phyloP scores from a whole-genome alignment of 2,113 vertebrate genomes.

The Natator depressus region DNA sequence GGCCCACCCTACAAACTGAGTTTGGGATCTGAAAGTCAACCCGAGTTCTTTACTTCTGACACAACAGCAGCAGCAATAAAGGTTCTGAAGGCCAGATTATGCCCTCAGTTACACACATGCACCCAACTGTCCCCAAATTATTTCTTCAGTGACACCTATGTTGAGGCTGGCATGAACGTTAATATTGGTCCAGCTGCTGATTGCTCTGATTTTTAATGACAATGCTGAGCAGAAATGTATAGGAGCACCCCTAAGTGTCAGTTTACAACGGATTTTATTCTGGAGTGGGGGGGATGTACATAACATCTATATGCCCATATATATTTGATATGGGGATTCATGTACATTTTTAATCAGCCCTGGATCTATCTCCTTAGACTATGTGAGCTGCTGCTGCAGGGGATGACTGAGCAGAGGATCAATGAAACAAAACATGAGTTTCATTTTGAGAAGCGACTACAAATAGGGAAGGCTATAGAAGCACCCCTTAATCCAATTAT shows the following conservation, averaged over 20 bases:
- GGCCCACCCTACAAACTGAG: neutral
- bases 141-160: neutral
- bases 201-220: neutral
- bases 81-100: neutral
- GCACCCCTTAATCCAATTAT: slow-evolving; percentile 40
- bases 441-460: slow-evolving; percentile 33
- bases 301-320: fast-evolving
- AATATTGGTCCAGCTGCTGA: neutral
- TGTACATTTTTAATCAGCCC: neutral
- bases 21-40: neutral
- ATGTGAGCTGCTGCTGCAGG: neutral
- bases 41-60: neutral
- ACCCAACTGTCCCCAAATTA: neutral
- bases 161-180: neutral
- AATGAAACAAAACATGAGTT: slow-evolving; percentile 46
- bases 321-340: neutral
- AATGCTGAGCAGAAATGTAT: neutral
- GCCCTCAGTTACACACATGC: neutral
- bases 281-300: neutral
- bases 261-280: neutral
- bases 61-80: neutral
- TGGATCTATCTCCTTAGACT: neutral
- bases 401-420: neutral
- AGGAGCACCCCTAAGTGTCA: neutral
- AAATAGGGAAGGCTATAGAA: slow-evolving; percentile 29